phyloP scores from a whole-genome alignment of 2,888 invertebrate species.

The Eilema caniola region DNA sequence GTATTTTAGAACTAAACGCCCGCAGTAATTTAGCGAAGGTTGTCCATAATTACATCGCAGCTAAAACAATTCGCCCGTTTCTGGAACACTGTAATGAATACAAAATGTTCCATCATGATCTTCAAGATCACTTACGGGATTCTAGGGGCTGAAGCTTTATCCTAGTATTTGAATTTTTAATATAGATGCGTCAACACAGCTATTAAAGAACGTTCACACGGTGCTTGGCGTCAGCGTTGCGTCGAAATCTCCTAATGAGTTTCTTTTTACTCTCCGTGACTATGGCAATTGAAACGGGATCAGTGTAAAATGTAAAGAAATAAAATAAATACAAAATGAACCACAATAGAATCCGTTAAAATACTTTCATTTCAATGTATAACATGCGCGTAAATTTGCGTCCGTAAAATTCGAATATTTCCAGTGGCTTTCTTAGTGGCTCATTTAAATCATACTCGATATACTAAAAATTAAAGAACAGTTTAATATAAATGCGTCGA shows the following conservation, averaged over 20 bases:
- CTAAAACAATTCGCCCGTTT: conserved; percentile 62
- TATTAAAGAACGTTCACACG: neutral
- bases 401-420: too few relatives aligned
- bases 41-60: conserved; percentile 30
- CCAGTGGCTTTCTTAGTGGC: too few relatives aligned
- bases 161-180: conserved; percentile 69
- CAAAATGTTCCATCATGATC: conserved; percentile 77
- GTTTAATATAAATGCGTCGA: neutral
- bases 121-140: conserved; percentile 62
- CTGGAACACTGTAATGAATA: conserved; percentile 71
- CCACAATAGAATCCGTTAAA: too few relatives aligned
- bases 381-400: too few relatives aligned
- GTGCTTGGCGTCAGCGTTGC: neutral
- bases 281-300: too few relatives aligned
- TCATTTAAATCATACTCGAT: neutral
- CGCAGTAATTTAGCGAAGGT: conserved; percentile 45
- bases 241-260: too few relatives aligned
- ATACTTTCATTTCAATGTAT: too few relatives aligned
- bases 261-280: too few relatives aligned
- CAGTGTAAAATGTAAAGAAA: too few relatives aligned
- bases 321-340: too few relatives aligned
- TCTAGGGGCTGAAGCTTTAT: conserved; percentile 51
- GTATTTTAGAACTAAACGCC: conserved; percentile 34
- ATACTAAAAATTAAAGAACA: too few relatives aligned
- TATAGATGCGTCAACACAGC: conserved; percentile 58